phyloP scores from a whole-genome alignment of 1,140 invertebrate genomes.

The Lepeophtheirus salmonis region DNA sequence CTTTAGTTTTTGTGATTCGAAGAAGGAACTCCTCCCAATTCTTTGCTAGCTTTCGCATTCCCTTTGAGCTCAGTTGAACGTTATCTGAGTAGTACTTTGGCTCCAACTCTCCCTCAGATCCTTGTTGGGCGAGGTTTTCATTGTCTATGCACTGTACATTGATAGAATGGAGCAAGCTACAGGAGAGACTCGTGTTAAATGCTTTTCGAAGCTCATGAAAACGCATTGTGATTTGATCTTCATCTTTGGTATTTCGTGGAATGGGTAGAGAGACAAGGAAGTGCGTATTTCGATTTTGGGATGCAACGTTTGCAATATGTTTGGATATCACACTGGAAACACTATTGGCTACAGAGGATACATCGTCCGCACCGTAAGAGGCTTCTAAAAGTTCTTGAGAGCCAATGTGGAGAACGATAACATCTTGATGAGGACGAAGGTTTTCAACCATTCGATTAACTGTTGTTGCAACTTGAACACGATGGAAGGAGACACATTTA shows the following conservation, averaged over 20 bases:
- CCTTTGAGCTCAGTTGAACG: conserved; percentile 4
- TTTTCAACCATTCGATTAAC: conserved; percentile 15
- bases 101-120: not conserved
- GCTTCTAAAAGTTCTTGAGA: conserved; percentile 13
- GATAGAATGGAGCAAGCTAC: not conserved
- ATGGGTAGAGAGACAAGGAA: conserved; percentile 14
- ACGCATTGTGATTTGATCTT: not conserved
- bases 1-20: conserved; percentile 6
- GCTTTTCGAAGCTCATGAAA: conserved; percentile 6
- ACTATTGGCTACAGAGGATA: not conserved
- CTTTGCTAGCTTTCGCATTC: conserved; percentile 12
- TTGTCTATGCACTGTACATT: not conserved
- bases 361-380: not conserved
- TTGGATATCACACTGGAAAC: conserved; percentile 4
- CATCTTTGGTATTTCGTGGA: not conserved
- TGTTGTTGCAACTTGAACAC: conserved; percentile 13
- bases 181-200: conserved; percentile 1
- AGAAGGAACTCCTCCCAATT: conserved; percentile 12
- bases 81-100: conserved; percentile 9
- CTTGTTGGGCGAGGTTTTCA: not conserved
- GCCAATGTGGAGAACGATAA: conserved; percentile 16
- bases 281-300: not conserved
- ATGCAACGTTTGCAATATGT: conserved; percentile 5
- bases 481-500: conserved; percentile 2
- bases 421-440: conserved; percentile 11